These are phyloP conservation scores for Patella caerulea DNA, from an alignment of 2,888 invertebrate species.

Conservation along the genomic window DNA sequence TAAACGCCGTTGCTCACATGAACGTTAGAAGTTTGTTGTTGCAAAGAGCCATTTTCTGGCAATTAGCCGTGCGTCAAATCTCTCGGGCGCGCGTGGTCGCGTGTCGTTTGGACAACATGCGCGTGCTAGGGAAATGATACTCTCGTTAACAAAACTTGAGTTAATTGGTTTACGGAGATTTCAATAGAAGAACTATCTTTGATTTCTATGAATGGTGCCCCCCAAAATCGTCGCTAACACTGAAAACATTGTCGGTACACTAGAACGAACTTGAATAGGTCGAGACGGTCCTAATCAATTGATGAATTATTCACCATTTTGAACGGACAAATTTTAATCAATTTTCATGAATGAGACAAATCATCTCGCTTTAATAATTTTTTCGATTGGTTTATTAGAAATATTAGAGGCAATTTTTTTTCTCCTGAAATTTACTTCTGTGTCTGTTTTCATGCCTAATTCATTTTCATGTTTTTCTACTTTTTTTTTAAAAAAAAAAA, in stretches of 20 bases:
- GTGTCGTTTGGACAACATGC: constrained; percentile 17
- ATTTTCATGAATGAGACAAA: not conserved
- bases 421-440: too few relatives aligned
- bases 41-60: constrained; percentile 36
- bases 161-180: constrained; percentile 25
- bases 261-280: not conserved
- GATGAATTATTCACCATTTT: constrained; percentile 7
- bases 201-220: not conserved
- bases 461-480: too few relatives aligned
- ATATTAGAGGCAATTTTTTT: too few relatives aligned
- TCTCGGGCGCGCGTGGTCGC: constrained; percentile 19
- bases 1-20: constrained; percentile 6
- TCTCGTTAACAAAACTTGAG: constrained; percentile 13
- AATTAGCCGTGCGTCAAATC: constrained; percentile 32
- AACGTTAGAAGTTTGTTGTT: not conserved
- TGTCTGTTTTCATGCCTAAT: too few relatives aligned
- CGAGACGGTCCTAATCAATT: not conserved
- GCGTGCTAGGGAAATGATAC: constrained; percentile 3
- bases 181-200: constrained; percentile 14
- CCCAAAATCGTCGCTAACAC: not conserved
- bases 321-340: constrained; percentile 5
- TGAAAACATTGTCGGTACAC: not conserved
- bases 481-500: too few relatives aligned
- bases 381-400: too few relatives aligned
- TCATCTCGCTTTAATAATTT: too few relatives aligned